These are phyloP conservation scores for Barnardius zonarius DNA, from an alignment of 2,113 vertebrate species.

Conservation along the genomic window DNA sequence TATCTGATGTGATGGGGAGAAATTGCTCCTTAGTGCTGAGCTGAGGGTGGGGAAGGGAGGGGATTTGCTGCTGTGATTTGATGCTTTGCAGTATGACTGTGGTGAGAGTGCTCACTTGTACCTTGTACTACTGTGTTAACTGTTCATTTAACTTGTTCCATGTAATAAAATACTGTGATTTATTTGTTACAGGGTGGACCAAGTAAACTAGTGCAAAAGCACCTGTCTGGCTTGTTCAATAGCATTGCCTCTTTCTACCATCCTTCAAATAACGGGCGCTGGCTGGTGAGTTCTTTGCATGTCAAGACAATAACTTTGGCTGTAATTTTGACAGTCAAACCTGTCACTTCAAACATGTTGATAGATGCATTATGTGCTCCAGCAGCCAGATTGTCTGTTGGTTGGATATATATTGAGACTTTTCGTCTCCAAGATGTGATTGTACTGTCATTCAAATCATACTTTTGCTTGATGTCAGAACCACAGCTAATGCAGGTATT, in stretches of 20 bases:
- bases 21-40: not conserved
- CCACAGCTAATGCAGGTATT: not conserved
- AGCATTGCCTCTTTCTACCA: constrained; percentile 97
- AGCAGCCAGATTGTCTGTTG: not conserved
- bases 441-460: not conserved
- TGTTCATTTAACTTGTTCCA: not conserved
- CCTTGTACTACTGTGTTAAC: not conserved
- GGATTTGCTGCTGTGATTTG: not conserved
- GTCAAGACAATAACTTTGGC: not conserved
- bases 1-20: not conserved
- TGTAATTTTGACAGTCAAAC: not conserved
- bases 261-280: constrained; percentile 95
- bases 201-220: constrained; percentile 90
- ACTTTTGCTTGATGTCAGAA: not conserved
- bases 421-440: not conserved
- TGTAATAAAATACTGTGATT: not conserved
- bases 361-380: not conserved
- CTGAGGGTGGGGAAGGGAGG: not conserved
- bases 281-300: constrained; percentile 86
- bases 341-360: not conserved
- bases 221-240: constrained; percentile 92
- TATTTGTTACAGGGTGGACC: constrained; percentile 86
- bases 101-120: not conserved
- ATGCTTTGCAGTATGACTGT: not conserved
- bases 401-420: not conserved